Evolutionary conservation across 2,113 vertebrate species (phyloP).

Genomic region (Syrrhaptes paradoxus): DNA sequence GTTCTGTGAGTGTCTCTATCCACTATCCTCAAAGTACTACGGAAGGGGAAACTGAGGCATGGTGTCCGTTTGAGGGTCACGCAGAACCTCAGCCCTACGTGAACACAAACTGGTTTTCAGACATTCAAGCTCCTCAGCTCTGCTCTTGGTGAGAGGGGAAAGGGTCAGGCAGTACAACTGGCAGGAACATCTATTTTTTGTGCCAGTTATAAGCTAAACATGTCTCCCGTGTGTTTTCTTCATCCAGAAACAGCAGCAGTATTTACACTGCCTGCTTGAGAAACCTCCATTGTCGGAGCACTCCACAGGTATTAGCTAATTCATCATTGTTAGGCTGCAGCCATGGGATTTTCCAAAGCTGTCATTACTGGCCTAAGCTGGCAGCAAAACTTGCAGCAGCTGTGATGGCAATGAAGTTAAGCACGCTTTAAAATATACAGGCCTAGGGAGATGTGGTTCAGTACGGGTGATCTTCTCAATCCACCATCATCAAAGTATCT

Average conservation of each 20-base stretch:
- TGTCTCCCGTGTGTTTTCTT: neutral
- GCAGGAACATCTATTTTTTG: neutral
- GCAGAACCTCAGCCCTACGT: neutral
- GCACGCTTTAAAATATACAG: neutral
- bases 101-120: neutral
- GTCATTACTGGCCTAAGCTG: neutral
- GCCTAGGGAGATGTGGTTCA: neutral
- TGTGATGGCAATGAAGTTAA: neutral
- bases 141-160: neutral
- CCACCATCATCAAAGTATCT: neutral
- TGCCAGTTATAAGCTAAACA: neutral
- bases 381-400: neutral
- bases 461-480: neutral
- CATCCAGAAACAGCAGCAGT: neutral
- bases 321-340: neutral
- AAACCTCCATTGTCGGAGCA: neutral
- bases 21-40: neutral
- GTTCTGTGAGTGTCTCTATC: neutral
- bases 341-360: neutral
- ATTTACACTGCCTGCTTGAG: neutral
- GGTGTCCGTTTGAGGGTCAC: neutral
- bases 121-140: neutral
- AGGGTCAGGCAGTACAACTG: neutral
- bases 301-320: neutral
- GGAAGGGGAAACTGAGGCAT: neutral